Conservation (phyloP, 2,797 vertebrate genomes). For the Coreius guichenoti region DNA sequence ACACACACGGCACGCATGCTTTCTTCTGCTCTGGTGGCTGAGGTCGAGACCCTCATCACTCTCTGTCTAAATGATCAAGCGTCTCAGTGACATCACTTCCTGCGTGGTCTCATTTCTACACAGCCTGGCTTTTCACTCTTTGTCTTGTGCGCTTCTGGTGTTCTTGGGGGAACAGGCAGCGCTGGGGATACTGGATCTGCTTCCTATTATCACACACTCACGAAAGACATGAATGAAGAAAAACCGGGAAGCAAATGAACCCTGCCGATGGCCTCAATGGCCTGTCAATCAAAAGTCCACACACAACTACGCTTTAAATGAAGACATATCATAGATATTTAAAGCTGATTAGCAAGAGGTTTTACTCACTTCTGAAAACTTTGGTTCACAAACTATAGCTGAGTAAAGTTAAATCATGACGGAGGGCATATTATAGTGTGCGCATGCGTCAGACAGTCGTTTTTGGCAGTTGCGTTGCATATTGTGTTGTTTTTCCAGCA, state of each 20-base stretch:
- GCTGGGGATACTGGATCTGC: conserved; percentile 41
- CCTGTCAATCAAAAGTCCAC: conserved; percentile 23
- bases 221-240: conserved; percentile 51
- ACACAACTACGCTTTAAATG: not conserved
- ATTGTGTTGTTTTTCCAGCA: not conserved
- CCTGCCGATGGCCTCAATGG: conserved; percentile 38
- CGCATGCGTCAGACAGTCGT: not conserved
- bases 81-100: not conserved
- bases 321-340: not conserved
- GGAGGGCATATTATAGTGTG: not conserved
- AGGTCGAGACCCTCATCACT: conserved; percentile 47
- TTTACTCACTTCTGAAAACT: not conserved
- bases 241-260: conserved; percentile 51
- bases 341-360: not conserved
- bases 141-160: not conserved
- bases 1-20: conserved; percentile 40
- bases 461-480: not conserved
- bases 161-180: conserved; percentile 31
- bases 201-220: conserved; percentile 35
- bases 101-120: not conserved
- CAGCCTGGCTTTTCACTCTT: not conserved
- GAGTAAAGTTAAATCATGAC: not conserved
- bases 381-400: not conserved
- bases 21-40: conserved; percentile 39
- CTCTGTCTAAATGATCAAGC: conserved; percentile 51